Conservation (phyloP, 1,140 invertebrate species). For the Listronotus bonariensis region DNA sequence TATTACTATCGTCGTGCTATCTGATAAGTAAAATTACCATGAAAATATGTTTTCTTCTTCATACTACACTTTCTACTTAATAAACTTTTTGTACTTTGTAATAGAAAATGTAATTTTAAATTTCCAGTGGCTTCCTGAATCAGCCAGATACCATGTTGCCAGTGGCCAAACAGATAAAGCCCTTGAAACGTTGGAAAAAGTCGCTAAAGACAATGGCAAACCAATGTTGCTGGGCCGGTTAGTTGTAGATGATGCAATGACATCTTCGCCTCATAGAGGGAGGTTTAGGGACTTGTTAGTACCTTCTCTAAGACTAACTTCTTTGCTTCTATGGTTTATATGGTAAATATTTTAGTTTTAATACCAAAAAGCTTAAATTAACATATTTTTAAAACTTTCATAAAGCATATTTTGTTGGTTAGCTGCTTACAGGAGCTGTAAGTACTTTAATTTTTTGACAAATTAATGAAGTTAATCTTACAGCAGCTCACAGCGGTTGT, state of each 20-base stretch:
- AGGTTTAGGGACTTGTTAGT: constrained; percentile 78
- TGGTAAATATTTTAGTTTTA: constrained; percentile 71
- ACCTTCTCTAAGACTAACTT: constrained; percentile 79
- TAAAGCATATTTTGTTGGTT: too few relatives aligned
- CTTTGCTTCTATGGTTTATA: constrained; percentile 90
- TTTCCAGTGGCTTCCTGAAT: constrained; percentile 89
- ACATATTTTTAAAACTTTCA: too few relatives aligned
- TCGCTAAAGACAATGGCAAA: constrained; percentile 86
- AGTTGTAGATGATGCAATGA: constrained; percentile 76
- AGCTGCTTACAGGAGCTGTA: too few relatives aligned
- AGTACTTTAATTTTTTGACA: too few relatives aligned
- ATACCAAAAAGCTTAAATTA: too few relatives aligned
- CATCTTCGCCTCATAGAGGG: constrained; percentile 66
- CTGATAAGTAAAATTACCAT: not conserved
- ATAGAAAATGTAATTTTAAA: not conserved
- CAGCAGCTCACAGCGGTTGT: too few relatives aligned
- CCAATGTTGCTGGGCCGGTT: constrained; percentile 86
- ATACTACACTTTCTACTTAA: too few relatives aligned
- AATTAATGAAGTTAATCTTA: too few relatives aligned
- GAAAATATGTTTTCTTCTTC: not conserved
- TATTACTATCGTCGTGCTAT: too few relatives aligned
- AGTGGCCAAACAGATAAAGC: constrained; percentile 86
- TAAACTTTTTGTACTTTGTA: too few relatives aligned
- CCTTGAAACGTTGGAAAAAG: constrained; percentile 76
- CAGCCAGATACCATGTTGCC: constrained; percentile 85